Evolutionary conservation across 1,140 invertebrate species (phyloP).

Genomic region (Atta texana): DNA sequence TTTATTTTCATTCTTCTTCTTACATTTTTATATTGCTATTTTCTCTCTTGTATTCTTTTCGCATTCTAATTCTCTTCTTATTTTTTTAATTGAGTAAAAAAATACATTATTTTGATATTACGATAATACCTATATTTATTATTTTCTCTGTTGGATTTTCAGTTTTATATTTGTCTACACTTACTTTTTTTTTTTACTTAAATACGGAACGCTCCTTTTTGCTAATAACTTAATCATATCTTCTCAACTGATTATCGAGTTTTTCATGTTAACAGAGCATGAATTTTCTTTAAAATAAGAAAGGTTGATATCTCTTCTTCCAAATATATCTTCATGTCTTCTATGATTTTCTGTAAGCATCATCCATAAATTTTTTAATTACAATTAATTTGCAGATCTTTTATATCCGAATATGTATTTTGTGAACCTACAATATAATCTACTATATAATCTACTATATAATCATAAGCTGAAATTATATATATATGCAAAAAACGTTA

Average conservation of each 20-base stretch:
- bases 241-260: background rate
- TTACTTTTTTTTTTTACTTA: background rate
- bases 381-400: background rate
- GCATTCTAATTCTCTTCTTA: background rate
- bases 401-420: background rate
- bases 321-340: background rate
- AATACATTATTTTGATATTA: background rate
- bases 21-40: conserved; percentile 1
- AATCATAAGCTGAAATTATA: background rate
- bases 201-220: background rate
- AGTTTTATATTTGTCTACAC: background rate
- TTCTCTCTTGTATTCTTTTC: background rate
- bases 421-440: background rate
- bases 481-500: background rate
- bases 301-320: background rate
- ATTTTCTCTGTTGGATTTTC: background rate
- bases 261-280: background rate
- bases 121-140: background rate
- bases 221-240: background rate
- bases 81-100: background rate
- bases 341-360: background rate
- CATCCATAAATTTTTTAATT: background rate
- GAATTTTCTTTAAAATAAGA: background rate
- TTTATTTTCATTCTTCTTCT: background rate
- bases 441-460: background rate